These are phyloP conservation scores for Leptinotarsa peninsularis DNA, from an alignment of 2,888 invertebrate genomes.

Conservation along the genomic window DNA sequence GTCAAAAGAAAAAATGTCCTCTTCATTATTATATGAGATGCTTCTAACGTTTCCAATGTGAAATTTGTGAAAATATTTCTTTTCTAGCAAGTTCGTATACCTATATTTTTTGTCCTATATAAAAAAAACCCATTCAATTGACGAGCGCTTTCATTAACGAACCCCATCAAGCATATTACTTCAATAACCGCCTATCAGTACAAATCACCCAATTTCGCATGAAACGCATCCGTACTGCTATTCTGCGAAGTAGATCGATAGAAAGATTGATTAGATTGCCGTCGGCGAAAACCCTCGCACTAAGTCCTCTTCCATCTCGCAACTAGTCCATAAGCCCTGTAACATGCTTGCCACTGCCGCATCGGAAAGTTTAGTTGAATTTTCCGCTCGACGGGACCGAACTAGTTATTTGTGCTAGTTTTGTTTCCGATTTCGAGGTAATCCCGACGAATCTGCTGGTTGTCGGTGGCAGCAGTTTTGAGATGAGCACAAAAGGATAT, in stretches of 20 bases:
- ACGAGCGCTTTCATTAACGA: background rate
- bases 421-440: background rate
- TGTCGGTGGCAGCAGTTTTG: background rate
- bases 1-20: no score
- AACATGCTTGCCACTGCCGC: constrained; percentile 5
- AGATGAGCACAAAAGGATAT: no score
- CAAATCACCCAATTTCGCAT: background rate
- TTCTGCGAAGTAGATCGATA: background rate
- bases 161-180: constrained; percentile 2
- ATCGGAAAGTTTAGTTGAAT: background rate
- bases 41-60: no score
- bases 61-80: no score
- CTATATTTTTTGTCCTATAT: no score
- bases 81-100: no score
- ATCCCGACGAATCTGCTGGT: background rate
- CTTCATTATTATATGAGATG: no score
- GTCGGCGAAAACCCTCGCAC: constrained; percentile 4
- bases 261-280: constrained; percentile 12
- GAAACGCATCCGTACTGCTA: background rate
- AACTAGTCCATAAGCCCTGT: constrained; percentile 5
- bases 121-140: background rate
- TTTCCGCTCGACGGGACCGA: background rate
- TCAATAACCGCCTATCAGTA: constrained; percentile 2
- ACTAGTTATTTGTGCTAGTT: background rate
- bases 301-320: constrained; percentile 7